These are phyloP conservation scores for Melitaea cinxia DNA, from an alignment of 1,140 invertebrate species.

Conservation along the genomic window DNA sequence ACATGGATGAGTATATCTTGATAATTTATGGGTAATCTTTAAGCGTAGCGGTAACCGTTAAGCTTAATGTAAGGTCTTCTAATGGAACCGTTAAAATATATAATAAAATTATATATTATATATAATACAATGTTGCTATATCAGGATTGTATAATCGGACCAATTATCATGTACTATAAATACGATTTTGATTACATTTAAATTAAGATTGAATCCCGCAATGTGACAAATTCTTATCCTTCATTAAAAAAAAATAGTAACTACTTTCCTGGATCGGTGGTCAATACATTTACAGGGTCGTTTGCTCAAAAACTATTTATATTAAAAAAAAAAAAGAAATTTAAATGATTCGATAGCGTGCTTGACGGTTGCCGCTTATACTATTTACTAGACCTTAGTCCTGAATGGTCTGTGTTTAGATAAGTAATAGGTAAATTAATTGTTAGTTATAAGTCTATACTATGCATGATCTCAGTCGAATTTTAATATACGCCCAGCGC, in stretches of 20 bases:
- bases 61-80: background rate
- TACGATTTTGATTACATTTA: slow-evolving; percentile 1
- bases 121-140: background rate
- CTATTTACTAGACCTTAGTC: slow-evolving; percentile 6
- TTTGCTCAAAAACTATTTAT: slow-evolving; percentile 1
- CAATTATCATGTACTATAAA: background rate
- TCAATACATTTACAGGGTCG: background rate
- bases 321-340: background rate
- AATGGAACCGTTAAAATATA: background rate
- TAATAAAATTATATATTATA: background rate
- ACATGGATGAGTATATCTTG: background rate
- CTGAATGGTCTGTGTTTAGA: slow-evolving; percentile 1
- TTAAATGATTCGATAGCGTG: background rate
- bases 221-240: background rate
- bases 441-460: background rate
- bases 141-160: background rate
- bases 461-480: slow-evolving; percentile 7
- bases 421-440: slow-evolving; percentile 6
- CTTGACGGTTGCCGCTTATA: slow-evolving; percentile 5
- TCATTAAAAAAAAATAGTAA: background rate
- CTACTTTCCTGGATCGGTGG: no score
- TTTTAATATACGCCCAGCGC: background rate
- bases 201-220: background rate
- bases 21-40: slow-evolving; percentile 7
- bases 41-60: slow-evolving; percentile 8